phyloP scores from a whole-genome alignment of 2,113 vertebrate genomes.

The Poecile atricapillus region DNA sequence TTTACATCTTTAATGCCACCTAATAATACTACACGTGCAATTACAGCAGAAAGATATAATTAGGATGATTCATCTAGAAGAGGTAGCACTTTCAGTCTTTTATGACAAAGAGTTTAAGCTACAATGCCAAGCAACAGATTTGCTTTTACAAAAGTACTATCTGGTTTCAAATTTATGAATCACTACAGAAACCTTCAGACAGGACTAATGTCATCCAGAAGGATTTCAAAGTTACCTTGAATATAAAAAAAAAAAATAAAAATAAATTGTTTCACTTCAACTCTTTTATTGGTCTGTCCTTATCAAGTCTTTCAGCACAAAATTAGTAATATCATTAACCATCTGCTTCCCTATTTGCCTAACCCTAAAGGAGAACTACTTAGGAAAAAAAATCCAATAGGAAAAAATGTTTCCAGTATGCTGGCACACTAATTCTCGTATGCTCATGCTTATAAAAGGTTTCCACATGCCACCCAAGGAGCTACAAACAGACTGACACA shows the following conservation, averaged over 20 bases:
- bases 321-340: not conserved
- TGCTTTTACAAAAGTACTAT: not conserved
- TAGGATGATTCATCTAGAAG: slow-evolving; percentile 34
- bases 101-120: slow-evolving; percentile 8
- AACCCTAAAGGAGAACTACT: not conserved
- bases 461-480: not conserved
- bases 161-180: not conserved
- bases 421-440: not conserved
- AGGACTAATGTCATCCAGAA: not conserved
- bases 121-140: not conserved
- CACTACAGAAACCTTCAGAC: not conserved
- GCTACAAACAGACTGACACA: not conserved
- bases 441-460: not conserved
- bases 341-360: not conserved
- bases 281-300: not conserved
- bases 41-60: slow-evolving; percentile 28
- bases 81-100: not conserved
- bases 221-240: not conserved
- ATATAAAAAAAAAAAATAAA: not conserved
- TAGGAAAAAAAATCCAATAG: not conserved
- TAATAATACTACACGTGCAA: slow-evolving; percentile 8
- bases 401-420: not conserved
- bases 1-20: not conserved
- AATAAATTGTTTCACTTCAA: not conserved
- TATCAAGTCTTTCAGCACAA: not conserved